phyloP scores from a whole-genome alignment of 2,888 invertebrate species.

The Tiphia femorata region DNA sequence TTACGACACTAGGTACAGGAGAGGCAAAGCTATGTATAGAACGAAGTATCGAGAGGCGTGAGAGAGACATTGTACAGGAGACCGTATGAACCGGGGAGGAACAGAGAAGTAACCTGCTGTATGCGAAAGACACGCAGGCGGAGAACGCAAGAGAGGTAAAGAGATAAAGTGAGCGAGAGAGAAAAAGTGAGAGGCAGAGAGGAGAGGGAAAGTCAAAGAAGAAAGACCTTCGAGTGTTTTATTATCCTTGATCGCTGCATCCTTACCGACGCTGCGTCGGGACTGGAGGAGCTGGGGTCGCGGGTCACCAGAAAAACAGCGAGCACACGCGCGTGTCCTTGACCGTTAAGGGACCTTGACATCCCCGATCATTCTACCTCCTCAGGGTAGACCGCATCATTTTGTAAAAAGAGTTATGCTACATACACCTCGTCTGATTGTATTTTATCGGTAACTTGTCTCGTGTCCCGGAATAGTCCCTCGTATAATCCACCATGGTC shows the following conservation, averaged over 20 bases:
- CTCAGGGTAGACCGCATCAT: slow-evolving; percentile 33
- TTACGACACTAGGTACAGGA: too few species aligned
- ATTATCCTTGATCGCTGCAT: slow-evolving; percentile 22
- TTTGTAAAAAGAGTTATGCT: slow-evolving; percentile 22
- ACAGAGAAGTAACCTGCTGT: slow-evolving; percentile 27
- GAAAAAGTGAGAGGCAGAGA: slow-evolving; percentile 20
- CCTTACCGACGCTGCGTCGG: slow-evolving; percentile 17
- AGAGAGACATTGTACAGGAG: slow-evolving; percentile 3
- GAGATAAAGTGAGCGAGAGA: slow-evolving; percentile 1
- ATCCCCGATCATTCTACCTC: slow-evolving; percentile 35
- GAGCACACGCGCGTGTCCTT: slow-evolving; percentile 33
- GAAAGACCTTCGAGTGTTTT: slow-evolving; percentile 36
- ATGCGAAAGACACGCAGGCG: slow-evolving; percentile 11
- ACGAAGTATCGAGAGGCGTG: too few species aligned
- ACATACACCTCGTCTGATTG: background rate
- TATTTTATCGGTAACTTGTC: background rate
- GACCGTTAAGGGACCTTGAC: slow-evolving; percentile 40
- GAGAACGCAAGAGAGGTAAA: slow-evolving; percentile 7
- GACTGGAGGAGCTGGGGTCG: slow-evolving; percentile 23
- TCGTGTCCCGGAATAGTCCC: background rate
- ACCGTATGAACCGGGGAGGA: slow-evolving; percentile 18
- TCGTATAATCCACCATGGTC: too few species aligned
- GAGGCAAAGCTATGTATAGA: too few species aligned
- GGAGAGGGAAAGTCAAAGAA: slow-evolving; percentile 13
- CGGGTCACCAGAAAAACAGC: slow-evolving; percentile 33